These are phyloP conservation scores for Synergus gifuensis DNA, from an alignment of 2,888 invertebrate genomes.

Conservation along the genomic window DNA sequence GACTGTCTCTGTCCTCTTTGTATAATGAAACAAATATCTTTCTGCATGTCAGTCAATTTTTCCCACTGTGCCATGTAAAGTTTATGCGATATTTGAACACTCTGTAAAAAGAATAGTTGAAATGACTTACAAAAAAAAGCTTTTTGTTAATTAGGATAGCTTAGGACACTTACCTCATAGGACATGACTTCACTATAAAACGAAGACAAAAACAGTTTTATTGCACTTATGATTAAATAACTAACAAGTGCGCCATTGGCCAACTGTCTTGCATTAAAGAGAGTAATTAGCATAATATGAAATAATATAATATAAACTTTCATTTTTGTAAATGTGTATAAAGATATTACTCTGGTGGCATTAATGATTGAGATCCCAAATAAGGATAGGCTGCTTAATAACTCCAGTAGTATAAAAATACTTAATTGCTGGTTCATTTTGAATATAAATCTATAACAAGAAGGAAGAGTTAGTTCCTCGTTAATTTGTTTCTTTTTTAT, in stretches of 20 bases:
- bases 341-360: conserved; percentile 42
- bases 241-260: conserved; percentile 22
- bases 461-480: neutral
- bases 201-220: conserved; percentile 32
- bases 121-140: too few species aligned
- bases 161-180: conserved; percentile 26
- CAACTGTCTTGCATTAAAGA: conserved; percentile 13
- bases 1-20: conserved; percentile 23
- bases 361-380: conserved; percentile 42
- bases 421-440: conserved; percentile 26
- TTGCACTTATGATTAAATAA: conserved; percentile 22
- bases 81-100: conserved; percentile 30
- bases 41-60: neutral
- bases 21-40: conserved; percentile 33
- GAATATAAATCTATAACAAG: conserved; percentile 30
- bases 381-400: conserved; percentile 36
- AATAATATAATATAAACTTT: neutral
- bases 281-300: neutral
- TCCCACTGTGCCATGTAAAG: conserved; percentile 36
- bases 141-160: too few species aligned
- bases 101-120: conserved; percentile 16
- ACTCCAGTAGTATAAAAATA: conserved; percentile 32
- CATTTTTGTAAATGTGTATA: neutral
- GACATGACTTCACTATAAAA: conserved; percentile 41
- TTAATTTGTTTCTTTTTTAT: neutral